Evolutionary conservation across 2,113 vertebrate species (phyloP), one percentile per base, ranked within the genome.

Genomic region (Cyphomyrus plagiostoma): DNA sequence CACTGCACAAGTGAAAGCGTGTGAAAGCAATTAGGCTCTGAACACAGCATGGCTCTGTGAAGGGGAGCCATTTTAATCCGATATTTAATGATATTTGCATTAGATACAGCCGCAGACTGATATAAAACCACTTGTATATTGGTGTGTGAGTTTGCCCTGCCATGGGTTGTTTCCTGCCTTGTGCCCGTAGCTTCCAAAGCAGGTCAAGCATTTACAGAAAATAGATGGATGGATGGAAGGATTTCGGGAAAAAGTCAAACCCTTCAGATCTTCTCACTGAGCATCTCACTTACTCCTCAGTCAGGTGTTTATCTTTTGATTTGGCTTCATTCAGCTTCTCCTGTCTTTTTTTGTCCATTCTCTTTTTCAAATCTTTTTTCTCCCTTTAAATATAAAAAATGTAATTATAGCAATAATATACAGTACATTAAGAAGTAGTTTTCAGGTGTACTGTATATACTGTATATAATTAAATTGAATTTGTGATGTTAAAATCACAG

Each of bases 261-360:
- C 35, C 74, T 80, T 80, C 13, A 80, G 13, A 42, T 80, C 70
- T 77, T 17, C 4, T 17, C 74, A 80, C 74, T 8, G 13, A 80
- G 74, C 17, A 2, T 8, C 74, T 80, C 52, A 96, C 97, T 91
- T 94, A 99, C 98, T 99, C 98, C 93, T 99, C 98, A 92, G 98
- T 97, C 92, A 99, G 96, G 92, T 97, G 98, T 95, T 98, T 99
- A 94, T 99, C 98, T 96, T 98, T 99, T 23, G 98, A 98, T 93
- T 98, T 99, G 0, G 97, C 97, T 93, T 99, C 97, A 89, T 97
- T 98, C 93, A 99, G 97, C 94, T 99, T 99, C 93, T 99, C 98
- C 77, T 98, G 98, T 91, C 98, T 97, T 93, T 98, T 98, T 93
- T 97, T 98, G 94, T 99, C 98, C 98, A 99, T 99, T 94, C 97